Evolutionary conservation across 2,797 vertebrate species (phyloP), one percentile per base, ranked within the genome.

Genomic region (Loriculus beryllinus): DNA sequence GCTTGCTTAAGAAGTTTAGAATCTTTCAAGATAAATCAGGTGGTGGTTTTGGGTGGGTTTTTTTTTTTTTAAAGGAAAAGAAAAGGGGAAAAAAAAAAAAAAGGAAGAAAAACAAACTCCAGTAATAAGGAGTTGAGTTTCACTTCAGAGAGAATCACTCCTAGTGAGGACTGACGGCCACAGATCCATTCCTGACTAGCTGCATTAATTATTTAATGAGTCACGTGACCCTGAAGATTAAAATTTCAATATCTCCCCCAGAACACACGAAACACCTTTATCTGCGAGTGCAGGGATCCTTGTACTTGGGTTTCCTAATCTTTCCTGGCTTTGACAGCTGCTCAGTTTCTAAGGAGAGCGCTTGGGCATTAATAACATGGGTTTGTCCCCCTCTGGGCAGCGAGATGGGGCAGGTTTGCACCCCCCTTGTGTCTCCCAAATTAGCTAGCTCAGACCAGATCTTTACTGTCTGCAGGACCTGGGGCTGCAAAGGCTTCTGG

Each of bases 131-230:
- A 98, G 96, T 97, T 98, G 97, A 97, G 97, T 98, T 97, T 97
- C 98, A 97, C 97, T 98, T 98, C 97, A 95, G 97, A 97, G 98
- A 98, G 98, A 98, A 98, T 98, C 97, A 97, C 97, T 98, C 98
- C 98, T 98, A 98, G 98, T 98, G 98, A 98, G 98, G 98, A 98
- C 98, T 97, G 98, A 97, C 82, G 97, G 98, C 97, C 98, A 97
- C 98, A 97, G 88, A 98, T 98, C 98, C 98, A 99, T 99, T 99
- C 98, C 98, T 98, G 98, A 98, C 97, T 97, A 96, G 96, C 97
- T 95, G 97, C 97, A 99, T 99, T 98, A 98, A 99, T 99, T 99
- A 99, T 99, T 99, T 98, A 99, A 98, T 97, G 98, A 98, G 98
- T 98, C 99, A 99, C 98, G 98, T 99, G 99, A 98, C 98, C 64